Conservation (phyloP, 2,888 invertebrate genomes). For the Arrhopalites spinosus region DNA sequence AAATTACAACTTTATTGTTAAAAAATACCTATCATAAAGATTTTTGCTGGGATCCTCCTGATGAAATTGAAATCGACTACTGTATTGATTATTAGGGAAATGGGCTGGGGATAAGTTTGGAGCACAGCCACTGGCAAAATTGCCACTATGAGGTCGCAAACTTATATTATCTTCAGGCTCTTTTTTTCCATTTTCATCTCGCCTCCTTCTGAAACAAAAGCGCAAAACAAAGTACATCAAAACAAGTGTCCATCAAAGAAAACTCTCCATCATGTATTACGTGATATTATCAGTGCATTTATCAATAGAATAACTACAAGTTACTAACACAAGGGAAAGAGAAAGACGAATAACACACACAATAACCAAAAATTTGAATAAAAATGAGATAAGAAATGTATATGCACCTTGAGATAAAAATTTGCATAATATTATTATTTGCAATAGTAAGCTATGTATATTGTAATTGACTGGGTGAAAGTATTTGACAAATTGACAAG, state of each 20-base stretch:
- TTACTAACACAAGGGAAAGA: too few relatives aligned
- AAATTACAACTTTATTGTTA: not conserved
- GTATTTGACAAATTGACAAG: not conserved
- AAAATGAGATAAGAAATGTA: too few relatives aligned
- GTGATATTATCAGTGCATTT: not conserved
- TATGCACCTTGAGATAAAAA: too few relatives aligned
- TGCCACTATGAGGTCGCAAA: constrained; percentile 54
- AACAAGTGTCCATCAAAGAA: not conserved
- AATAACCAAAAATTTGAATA: not conserved
- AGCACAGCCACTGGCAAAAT: constrained; percentile 54
- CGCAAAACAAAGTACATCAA: not conserved
- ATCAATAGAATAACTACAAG: not conserved
- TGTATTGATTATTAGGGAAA: constrained; percentile 10
- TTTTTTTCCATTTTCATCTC: constrained; percentile 40
- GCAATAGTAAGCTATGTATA: too few relatives aligned
- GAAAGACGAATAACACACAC: too few relatives aligned
- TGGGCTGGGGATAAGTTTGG: constrained; percentile 48
- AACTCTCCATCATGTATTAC: not conserved
- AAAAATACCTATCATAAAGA: constrained; percentile 30
- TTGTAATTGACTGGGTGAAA: too few relatives aligned
- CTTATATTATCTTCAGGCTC: constrained; percentile 52
- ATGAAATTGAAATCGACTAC: constrained; percentile 42
- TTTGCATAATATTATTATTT: too few relatives aligned
- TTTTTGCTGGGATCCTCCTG: constrained; percentile 33
- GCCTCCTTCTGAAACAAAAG: constrained; percentile 39